Base-by-base conservation (phyloP, 2,797 vertebrate genomes). In the Sebastes trivittatus region DNA sequence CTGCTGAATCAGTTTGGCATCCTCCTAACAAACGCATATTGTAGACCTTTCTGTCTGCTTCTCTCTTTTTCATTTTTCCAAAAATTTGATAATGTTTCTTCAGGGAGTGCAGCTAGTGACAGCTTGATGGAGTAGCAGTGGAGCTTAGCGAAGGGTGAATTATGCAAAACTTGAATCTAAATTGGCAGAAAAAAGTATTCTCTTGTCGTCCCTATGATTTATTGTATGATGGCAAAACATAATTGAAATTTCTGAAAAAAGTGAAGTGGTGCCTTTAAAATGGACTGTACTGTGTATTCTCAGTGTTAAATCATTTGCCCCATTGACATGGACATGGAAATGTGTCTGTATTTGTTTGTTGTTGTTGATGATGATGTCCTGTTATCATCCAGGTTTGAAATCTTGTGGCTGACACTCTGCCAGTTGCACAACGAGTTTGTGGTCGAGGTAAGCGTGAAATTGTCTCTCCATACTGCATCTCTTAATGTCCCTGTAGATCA, bases 381-480 rank as follows among this genome's bases (percentile, higher is more conserved):
- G 11, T 27, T 77, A 5, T 80, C 58, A 77, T 91, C 20, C 88
- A 99, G 98, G 94, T 95, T 99, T 95, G 92, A 98, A 89, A 99
- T 99, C 89, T 93, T 99, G 75, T 99, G 98, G 98, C 96, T 99
- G 73, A 98, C 98, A 0, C 96, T 99, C 80, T 99, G 98, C 93
- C 98, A 99, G 87, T 87, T 98, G 72, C 97, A 99, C 94, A 99
- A 98, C 75, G 97, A 95, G 70, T 96, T 99, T 95, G 97, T 97
- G 78, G 97, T 99, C 1, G 98, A 99, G 97, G 98, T 99, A 89
- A 93, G 96, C 90, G 38, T 72, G 2, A 54, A 58, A 8, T 11
- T 23, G 16, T 55, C 6, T 23, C 10, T 60, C 11, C 8, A 30
- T 62, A 8, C 61, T 80, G 14, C 56, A 18, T 70, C 2, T 7